Evolutionary conservation across 2,113 vertebrate genomes (phyloP).

Genomic region (Cephalopterus ornatus): DNA sequence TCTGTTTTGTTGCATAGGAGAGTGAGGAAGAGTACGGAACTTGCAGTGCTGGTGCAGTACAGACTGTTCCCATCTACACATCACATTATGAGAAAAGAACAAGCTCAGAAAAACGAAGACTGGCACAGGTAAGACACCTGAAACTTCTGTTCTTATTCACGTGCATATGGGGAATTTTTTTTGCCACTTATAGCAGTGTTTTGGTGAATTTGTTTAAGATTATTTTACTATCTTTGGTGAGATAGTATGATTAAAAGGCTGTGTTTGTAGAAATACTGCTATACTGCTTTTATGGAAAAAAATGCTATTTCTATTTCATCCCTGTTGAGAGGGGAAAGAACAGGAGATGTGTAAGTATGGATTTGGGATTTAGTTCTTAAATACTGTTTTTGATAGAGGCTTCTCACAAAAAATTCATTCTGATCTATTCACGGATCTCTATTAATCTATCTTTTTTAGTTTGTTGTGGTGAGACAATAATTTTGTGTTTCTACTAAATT

Average conservation of each 20-base stretch:
- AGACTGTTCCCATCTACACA: slow-evolving; percentile 36
- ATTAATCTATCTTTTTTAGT: neutral
- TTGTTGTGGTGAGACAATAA: neutral
- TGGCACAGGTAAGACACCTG: slow-evolving; percentile 69
- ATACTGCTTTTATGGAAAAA: neutral
- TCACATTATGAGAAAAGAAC: slow-evolving; percentile 39
- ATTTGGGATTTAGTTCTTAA: neutral
- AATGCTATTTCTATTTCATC: neutral
- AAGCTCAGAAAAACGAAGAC: slow-evolving; percentile 50
- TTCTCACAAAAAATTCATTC: neutral
- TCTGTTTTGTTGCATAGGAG: slow-evolving; percentile 62
- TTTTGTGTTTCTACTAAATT: neutral
- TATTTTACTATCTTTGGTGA: neutral
- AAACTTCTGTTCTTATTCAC: neutral
- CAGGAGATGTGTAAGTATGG: neutral
- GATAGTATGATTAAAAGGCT: neutral
- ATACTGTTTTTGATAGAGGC: neutral
- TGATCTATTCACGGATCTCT: neutral
- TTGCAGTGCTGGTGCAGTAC: slow-evolving; percentile 53
- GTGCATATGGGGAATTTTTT: neutral
- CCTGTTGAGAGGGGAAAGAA: neutral
- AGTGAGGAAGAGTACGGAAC: slow-evolving; percentile 67
- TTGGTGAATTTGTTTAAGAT: neutral
- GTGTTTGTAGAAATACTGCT: neutral
- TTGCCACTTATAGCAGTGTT: neutral